Evolutionary conservation across 1,140 invertebrate genomes (phyloP).

Genomic region (Antheraea mylitta): DNA sequence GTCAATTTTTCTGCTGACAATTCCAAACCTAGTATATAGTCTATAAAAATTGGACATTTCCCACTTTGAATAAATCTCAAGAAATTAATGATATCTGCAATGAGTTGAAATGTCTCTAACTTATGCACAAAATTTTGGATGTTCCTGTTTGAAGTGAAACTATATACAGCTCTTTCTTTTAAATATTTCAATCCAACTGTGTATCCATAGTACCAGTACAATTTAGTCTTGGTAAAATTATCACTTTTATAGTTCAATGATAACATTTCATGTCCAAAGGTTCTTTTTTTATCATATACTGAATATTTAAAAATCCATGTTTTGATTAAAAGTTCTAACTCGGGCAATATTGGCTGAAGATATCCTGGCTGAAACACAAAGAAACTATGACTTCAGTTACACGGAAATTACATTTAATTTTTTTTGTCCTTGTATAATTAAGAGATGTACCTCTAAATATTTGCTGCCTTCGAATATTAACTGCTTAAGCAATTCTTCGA

Average conservation of each 20-base stretch:
- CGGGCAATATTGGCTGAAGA: slow-evolving; percentile 77
- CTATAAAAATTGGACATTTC: slow-evolving; percentile 80
- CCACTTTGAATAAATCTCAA: slow-evolving; percentile 82
- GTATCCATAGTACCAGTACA: slow-evolving; percentile 79
- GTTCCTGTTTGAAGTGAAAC: slow-evolving; percentile 72
- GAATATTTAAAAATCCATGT: slow-evolving; percentile 81
- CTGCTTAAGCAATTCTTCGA: slow-evolving; percentile 78
- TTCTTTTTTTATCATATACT: slow-evolving; percentile 73
- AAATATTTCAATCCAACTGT: slow-evolving; percentile 77
- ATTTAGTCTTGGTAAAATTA: slow-evolving; percentile 70
- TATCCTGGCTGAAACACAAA: slow-evolving; percentile 73
- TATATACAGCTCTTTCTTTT: slow-evolving; percentile 76
- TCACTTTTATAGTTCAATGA: slow-evolving; percentile 80
- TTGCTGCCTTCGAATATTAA: slow-evolving; percentile 76
- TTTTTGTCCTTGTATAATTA: neutral
- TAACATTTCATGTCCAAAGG: slow-evolving; percentile 82
- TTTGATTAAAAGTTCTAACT: slow-evolving; percentile 80
- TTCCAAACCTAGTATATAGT: slow-evolving; percentile 78
- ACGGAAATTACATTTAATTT: no score
- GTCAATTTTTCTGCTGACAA: slow-evolving; percentile 72
- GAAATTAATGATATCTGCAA: slow-evolving; percentile 81
- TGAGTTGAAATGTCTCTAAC: slow-evolving; percentile 76
- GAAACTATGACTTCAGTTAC: neutral
- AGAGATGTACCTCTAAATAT: slow-evolving; percentile 71
- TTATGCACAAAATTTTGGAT: slow-evolving; percentile 74